Base-by-base conservation (phyloP, 2,888 invertebrate genomes). In the Melanostoma mellinum region DNA sequence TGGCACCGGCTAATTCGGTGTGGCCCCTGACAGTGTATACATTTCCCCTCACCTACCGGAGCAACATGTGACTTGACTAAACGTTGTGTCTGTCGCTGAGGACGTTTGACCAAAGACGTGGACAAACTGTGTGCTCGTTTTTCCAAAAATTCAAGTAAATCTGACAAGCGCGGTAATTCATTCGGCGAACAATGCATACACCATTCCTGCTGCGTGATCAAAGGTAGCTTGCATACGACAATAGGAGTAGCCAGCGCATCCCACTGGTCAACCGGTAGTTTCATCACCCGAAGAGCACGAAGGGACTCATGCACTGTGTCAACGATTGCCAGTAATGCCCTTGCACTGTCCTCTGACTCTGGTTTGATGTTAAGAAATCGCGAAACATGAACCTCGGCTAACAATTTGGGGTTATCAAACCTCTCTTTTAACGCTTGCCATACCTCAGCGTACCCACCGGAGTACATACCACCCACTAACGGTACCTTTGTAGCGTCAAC, bases 81-180 rank as follows among this genome's bases (percentile, higher is more conserved):
- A 20, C 3, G 8, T 20, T 4, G 1, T 6, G 36, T 5, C 3
- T 9, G 4, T 20, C 30, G 50, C 6, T 52, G 20, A 52, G 35
- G 5, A 6, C 8, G 38, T 38, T 8, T 38, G 1, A 38, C 8
- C 4, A 38, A 8, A 6, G 4, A 4, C 6, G 50, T 50, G 20
- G 50, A 30, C 4, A 60, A 52, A 50, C 52, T 72, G 35, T 76
- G 65, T 8, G 78, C 71, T 6, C 46, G 32, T 38, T 10, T 61
- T 40, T 69, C 56, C 9, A 40, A 8, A 56, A 56, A 56, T 4
- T 36, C 6, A 6, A 56, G 56, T 4, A 56, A 10, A 38, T 56
- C 35, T 8, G 3, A 88, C 85, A 89, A 20, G 20, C 20, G 20
- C 0, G 42, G 42, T 3, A 42, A 3, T 42, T 42, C 42, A 3